Evolutionary conservation across 92 coral and sea anemone genomes (phyloP).

Genomic region (Umimayanthus kanabou): DNA sequence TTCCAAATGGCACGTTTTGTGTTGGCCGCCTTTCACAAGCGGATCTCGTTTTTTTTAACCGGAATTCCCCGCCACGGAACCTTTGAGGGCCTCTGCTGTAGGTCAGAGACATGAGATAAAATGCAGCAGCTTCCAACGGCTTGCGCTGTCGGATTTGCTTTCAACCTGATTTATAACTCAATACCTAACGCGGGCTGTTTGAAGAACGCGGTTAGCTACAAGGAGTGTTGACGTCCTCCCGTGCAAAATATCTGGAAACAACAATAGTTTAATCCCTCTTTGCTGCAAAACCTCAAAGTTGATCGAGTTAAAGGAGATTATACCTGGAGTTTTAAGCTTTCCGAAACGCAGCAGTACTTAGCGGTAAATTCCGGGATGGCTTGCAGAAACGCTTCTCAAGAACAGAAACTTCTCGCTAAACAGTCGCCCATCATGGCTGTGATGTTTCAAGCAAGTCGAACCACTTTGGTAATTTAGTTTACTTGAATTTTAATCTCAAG

Average conservation of each 20-base stretch:
- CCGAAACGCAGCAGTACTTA: slow-evolving; percentile 5
- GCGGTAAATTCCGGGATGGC: slow-evolving; percentile 25
- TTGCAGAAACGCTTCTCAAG: background rate
- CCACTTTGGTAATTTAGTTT: background rate
- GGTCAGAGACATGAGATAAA: slow-evolving; percentile 18
- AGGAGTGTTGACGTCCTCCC: slow-evolving; percentile 19
- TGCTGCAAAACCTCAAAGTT: slow-evolving; percentile 23
- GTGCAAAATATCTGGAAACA: background rate
- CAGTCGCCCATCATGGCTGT: slow-evolving; percentile 3
- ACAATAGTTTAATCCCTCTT: slow-evolving; percentile 3
- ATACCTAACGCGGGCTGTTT: slow-evolving; percentile 2
- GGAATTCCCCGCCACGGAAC: slow-evolving; percentile 7
- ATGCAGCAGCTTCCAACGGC: background rate
- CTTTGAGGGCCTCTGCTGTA: slow-evolving; percentile 38
- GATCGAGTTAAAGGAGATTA: slow-evolving; percentile 19
- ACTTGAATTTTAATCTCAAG: background rate
- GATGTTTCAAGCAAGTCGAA: background rate
- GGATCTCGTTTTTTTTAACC: slow-evolving; percentile 1
- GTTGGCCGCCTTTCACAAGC: slow-evolving; percentile 25
- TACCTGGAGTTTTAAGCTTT: slow-evolving; percentile 16
- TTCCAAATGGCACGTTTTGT: background rate
- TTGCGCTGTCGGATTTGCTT: slow-evolving; percentile 28
- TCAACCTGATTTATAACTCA: background rate
- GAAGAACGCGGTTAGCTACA: slow-evolving; percentile 5
- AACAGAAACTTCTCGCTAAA: background rate